These are phyloP conservation scores for Papilio gigon DNA, from an alignment of 2,888 invertebrate species.

Conservation along the genomic window DNA sequence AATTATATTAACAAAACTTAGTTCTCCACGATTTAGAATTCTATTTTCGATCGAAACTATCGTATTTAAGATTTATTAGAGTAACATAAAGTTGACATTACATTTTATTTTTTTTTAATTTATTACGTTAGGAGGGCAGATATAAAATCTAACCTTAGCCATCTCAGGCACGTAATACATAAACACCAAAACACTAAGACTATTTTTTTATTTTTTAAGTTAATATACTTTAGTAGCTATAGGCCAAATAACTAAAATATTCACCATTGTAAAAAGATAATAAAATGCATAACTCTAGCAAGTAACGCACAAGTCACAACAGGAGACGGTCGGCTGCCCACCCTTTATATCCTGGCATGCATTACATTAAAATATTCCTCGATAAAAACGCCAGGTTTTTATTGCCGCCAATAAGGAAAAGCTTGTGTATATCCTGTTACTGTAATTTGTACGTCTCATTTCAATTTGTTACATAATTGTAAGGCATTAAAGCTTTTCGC, in stretches of 20 bases:
- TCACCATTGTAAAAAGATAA: background rate
- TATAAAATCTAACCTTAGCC: background rate
- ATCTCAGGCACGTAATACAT: too few species aligned
- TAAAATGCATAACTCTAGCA: constrained; percentile 28
- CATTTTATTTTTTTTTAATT: too few species aligned
- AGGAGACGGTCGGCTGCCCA: constrained; percentile 43
- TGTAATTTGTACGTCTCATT: background rate
- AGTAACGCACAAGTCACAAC: constrained; percentile 45
- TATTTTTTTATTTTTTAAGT: too few species aligned
- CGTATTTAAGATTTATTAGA: too few species aligned
- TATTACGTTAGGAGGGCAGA: too few species aligned
- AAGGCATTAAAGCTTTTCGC: background rate
- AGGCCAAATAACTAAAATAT: too few species aligned
- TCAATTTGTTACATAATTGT: background rate
- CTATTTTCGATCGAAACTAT: too few species aligned
- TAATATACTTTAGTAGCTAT: too few species aligned
- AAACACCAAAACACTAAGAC: too few species aligned
- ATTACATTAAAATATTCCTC: constrained; percentile 16
- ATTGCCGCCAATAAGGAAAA: constrained; percentile 28
- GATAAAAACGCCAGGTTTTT: constrained; percentile 12
- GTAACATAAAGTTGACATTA: too few species aligned
- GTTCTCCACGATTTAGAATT: background rate
- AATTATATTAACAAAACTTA: background rate
- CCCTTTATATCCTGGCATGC: constrained; percentile 40
- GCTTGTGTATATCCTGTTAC: background rate